Evolutionary conservation across 2,113 vertebrate genomes (phyloP).

Genomic region (Mungos mungo): DNA sequence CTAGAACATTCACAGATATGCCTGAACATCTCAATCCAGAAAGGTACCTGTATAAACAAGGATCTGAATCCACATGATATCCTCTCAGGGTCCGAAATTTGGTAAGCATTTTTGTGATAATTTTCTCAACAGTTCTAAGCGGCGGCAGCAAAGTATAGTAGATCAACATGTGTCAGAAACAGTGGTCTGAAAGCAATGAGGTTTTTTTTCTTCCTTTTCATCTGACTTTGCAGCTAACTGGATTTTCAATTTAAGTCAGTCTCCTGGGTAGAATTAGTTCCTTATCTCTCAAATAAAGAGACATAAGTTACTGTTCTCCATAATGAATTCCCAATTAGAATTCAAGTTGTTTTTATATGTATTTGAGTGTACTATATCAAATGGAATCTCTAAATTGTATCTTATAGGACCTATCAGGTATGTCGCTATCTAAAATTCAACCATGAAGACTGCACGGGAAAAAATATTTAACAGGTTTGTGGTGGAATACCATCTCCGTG

Average conservation of each 20-base stretch:
- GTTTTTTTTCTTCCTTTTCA: not conserved
- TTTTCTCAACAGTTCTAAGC: not conserved
- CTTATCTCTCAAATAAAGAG: not conserved
- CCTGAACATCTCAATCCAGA: too few relatives aligned
- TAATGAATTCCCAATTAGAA: conserved; percentile 18
- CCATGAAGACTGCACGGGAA: not conserved
- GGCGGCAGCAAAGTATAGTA: not conserved
- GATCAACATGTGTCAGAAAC: not conserved
- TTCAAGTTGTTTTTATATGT: not conserved
- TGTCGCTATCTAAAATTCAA: not conserved
- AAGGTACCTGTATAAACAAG: not conserved
- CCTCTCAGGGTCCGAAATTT: not conserved
- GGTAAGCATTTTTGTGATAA: not conserved
- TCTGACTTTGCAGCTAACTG: not conserved
- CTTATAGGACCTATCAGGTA: not conserved
- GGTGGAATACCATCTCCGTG: not conserved
- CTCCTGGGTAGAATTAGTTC: not conserved
- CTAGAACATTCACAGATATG: not conserved
- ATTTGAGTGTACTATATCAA: not conserved
- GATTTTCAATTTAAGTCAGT: not conserved
- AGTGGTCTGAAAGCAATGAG: not conserved
- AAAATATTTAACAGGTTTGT: not conserved
- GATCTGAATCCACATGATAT: not conserved
- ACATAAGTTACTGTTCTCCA: not conserved
- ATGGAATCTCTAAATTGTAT: not conserved